Base-by-base conservation (phyloP, 2,888 invertebrate genomes). In the Harmothoe impar region DNA sequence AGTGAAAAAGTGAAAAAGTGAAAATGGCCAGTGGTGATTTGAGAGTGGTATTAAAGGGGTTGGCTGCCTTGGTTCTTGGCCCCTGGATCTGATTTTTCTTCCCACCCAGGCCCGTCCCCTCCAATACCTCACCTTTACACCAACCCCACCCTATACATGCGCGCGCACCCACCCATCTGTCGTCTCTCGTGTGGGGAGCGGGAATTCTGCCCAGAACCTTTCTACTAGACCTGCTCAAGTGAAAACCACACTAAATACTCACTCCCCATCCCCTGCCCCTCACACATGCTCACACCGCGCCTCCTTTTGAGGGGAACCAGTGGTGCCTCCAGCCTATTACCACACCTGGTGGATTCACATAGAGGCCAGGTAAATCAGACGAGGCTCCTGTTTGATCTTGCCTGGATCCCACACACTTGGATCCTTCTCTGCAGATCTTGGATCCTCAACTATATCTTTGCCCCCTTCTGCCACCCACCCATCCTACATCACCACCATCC, bases 201-300 rank as follows among this genome's bases (percentile, higher is more conserved):
- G 62, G n/a, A 62, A 62, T n/a, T 5, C 12, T n/a, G 62, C 62
- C 62, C 62, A 62, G n/a, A 62, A 62, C 20, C 20, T 62, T 62
- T 62, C 62, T n/a, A n/a, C 12, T 20, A 62, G 62, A 62, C 62
- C 62, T 62, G 3, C n/a, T n/a, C 7, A 1, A 20, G 12, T 62
- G 62, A 62, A 62, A n/a, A 62, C 62, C 23, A n/a, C 62, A 62
- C 62, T 62, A n/a, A 62, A 62, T 62, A 15, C 62, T 62, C 62
- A 3, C 43, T 43, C 43, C 43, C 43, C 43, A 43, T 43, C 43
- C n/a, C 43, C 10, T 43, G 43, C 62, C 62, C 62, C 20, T 3
- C 15, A 20, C 62, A 15, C 62, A 62, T 62, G 62, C 62, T 62
- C 62, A 62, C 62, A n/a, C 20, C 7, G 23, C 62, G 62, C 23